A percentile compares a stretch with the other conserved stretches of the same genome.
phyloP scores from a whole-genome alignment of 2,888 invertebrate species.

The Dryococelus australis region DNA sequence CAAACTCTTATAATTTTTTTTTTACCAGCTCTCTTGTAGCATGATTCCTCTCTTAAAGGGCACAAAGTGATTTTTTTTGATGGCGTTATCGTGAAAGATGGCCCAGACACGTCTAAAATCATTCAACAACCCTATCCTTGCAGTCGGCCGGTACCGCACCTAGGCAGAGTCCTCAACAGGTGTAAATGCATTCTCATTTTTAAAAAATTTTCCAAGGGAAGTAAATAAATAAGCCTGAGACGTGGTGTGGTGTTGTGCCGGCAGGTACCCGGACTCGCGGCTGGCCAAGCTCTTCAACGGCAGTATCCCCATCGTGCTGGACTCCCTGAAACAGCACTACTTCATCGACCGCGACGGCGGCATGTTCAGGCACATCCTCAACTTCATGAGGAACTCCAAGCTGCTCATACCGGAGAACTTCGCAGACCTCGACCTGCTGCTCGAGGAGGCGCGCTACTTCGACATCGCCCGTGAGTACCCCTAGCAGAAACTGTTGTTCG shows the following conservation, averaged over 20 bases:
- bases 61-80: too few species aligned
- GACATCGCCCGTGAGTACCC: slow-evolving; percentile 81
- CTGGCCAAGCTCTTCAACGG: slow-evolving; percentile 95
- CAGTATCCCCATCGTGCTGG: slow-evolving; percentile 92
- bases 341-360: slow-evolving; percentile 98
- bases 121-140: too few species aligned
- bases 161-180: too few species aligned
- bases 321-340: slow-evolving; percentile 96
- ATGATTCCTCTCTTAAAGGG: too few species aligned
- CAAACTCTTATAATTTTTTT: too few species aligned
- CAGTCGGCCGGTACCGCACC: too few species aligned
- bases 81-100: too few species aligned
- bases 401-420: slow-evolving; percentile 89
- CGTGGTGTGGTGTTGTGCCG: slow-evolving; percentile 50
- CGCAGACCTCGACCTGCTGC: slow-evolving; percentile 81
- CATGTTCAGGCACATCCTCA: slow-evolving; percentile 97
- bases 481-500: not conserved
- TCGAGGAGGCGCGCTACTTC: slow-evolving; percentile 91
- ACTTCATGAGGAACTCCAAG: slow-evolving; percentile 92
- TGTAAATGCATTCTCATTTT: too few species aligned
- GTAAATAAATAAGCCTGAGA: too few species aligned
- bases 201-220: too few species aligned
- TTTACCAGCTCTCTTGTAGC: too few species aligned
- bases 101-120: too few species aligned
- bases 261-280: slow-evolving; percentile 92